phyloP scores from a whole-genome alignment of 1,140 invertebrate genomes.

The Heliconius hermathena region DNA sequence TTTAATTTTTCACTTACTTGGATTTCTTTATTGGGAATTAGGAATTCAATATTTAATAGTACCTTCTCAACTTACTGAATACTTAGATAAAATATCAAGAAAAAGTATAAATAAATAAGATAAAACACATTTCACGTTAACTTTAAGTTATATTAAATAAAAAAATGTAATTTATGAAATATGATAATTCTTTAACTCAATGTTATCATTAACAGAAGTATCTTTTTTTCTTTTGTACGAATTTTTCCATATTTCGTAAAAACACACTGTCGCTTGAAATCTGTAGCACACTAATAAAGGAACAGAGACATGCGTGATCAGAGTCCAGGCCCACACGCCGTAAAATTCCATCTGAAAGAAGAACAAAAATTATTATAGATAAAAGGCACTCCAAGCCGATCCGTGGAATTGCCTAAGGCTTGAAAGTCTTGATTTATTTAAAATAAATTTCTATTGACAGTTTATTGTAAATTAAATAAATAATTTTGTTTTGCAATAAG shows the following conservation, averaged over 20 bases:
- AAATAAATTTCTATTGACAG: no score
- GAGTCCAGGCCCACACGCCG: conserved; percentile 87
- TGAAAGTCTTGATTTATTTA: no score
- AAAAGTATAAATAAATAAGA: neutral
- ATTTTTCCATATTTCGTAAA: conserved; percentile 91
- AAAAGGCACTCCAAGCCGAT: neutral
- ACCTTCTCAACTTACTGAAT: no score
- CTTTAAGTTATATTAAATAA: conserved; percentile 24
- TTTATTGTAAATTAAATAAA: no score
- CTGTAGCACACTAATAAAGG: conserved; percentile 89
- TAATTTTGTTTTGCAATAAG: no score
- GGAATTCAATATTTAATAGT: no score
- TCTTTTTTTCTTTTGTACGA: conserved; percentile 80
- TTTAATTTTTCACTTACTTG: no score
- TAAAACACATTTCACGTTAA: neutral
- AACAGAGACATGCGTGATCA: conserved; percentile 87
- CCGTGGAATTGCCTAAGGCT: no score
- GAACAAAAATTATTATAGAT: conserved; percentile 11
- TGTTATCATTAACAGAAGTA: conserved; percentile 45
- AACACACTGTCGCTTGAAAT: conserved; percentile 90
- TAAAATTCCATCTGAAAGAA: conserved; percentile 84
- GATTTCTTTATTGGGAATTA: no score
- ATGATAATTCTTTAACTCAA: conserved; percentile 73
- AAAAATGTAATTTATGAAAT: conserved; percentile 48
- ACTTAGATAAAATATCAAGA: neutral